phyloP scores from a whole-genome alignment of 1,140 invertebrate species.

The Eurosta solidaginis region DNA sequence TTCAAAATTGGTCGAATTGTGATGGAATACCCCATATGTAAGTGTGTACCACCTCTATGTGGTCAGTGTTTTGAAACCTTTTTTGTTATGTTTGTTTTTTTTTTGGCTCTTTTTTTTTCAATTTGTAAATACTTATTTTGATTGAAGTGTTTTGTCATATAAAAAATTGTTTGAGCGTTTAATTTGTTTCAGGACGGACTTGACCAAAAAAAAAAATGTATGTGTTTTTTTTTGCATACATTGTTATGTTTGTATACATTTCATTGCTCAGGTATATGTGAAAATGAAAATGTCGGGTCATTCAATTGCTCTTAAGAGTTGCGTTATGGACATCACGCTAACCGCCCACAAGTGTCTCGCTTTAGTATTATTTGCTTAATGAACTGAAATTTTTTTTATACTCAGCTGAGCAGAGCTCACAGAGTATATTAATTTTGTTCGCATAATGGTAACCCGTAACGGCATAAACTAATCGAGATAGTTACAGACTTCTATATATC shows the following conservation, averaged over 20 bases:
- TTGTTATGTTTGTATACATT: neutral
- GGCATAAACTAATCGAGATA: too few species aligned
- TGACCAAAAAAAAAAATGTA: neutral
- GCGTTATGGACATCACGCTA: neutral
- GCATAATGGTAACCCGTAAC: too few species aligned
- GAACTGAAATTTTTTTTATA: neutral
- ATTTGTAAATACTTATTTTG: neutral
- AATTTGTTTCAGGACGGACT: neutral
- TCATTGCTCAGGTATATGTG: neutral
- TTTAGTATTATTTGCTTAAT: neutral
- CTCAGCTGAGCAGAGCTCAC: neutral
- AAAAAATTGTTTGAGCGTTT: constrained; percentile 12
- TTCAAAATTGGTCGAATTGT: too few species aligned
- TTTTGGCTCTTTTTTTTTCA: neutral
- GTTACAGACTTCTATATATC: too few species aligned
- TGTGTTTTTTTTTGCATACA: neutral
- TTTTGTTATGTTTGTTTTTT: constrained; percentile 12
- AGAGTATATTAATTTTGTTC: too few species aligned
- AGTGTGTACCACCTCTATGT: neutral
- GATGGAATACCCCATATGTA: too few species aligned
- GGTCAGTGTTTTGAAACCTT: constrained; percentile 16
- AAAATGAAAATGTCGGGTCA: neutral
- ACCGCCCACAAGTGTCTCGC: neutral
- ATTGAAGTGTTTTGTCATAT: constrained; percentile 26
- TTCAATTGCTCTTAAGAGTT: constrained; percentile 3